Percentiles rank a stretch among this genome's conserved stretches.
phyloP scores from a whole-genome alignment of 2,113 vertebrate species.

The Cromileptes altivelis region DNA sequence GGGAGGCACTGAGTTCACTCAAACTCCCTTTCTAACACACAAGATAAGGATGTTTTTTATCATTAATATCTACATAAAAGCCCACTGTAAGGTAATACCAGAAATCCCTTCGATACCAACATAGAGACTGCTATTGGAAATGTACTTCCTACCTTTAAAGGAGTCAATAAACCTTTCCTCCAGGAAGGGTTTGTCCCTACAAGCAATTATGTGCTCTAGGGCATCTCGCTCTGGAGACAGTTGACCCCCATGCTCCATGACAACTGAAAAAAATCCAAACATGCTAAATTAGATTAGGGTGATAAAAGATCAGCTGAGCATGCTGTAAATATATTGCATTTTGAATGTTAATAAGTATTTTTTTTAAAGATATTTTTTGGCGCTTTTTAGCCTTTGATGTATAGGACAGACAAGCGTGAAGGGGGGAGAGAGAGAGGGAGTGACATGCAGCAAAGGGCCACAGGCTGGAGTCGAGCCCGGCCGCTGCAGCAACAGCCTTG shows the following conservation, averaged over 20 bases:
- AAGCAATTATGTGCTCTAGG: conserved; percentile 41
- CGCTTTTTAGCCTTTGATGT: no score
- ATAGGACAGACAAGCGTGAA: no score
- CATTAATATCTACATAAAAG: not conserved
- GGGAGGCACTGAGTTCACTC: not conserved
- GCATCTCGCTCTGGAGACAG: conserved; percentile 45
- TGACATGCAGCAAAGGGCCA: no score
- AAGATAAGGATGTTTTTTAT: not conserved
- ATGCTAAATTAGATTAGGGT: not conserved
- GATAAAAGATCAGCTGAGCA: not conserved
- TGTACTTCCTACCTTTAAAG: conserved; percentile 47
- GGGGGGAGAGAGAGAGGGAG: no score
- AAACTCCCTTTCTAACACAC: not conserved
- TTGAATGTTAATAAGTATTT: not conserved
- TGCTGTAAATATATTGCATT: not conserved
- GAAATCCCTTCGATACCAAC: not conserved
- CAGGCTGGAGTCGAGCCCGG: no score
- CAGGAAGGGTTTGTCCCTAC: conserved; percentile 54
- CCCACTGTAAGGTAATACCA: no score
- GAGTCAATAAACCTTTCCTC: conserved; percentile 37
- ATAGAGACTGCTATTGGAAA: not conserved
- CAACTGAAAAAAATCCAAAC: not conserved
- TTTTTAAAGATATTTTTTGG: no score
- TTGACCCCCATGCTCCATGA: conserved; percentile 25
- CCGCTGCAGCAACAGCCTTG: no score